These are phyloP conservation scores for Plebejus melissa DNA, from an alignment of 2,888 invertebrate genomes.

Conservation along the genomic window DNA sequence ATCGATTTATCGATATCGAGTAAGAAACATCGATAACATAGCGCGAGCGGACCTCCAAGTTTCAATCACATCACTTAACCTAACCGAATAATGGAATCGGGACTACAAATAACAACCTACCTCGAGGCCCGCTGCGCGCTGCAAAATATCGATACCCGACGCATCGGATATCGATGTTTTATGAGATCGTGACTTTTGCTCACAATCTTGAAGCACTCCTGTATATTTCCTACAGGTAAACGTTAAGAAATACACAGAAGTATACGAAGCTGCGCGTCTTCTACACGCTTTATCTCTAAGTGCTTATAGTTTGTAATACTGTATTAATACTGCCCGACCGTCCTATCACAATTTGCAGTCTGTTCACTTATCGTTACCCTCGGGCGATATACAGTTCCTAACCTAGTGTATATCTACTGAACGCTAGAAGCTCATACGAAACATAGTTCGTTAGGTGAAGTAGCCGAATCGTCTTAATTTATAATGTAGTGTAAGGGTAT, in stretches of 20 bases:
- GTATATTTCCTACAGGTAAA: slow-evolving; percentile 43
- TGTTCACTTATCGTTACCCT: slow-evolving; percentile 36
- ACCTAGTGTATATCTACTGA: slow-evolving; percentile 35
- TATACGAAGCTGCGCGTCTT: slow-evolving; percentile 48
- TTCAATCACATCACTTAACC: slow-evolving; percentile 34
- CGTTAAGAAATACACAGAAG: slow-evolving; percentile 48
- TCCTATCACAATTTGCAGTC: slow-evolving; percentile 41
- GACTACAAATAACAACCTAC: slow-evolving; percentile 32
- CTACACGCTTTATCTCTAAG: slow-evolving; percentile 41
- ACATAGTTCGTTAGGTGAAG: slow-evolving; percentile 37
- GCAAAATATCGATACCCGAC: slow-evolving; percentile 37
- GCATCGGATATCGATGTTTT: slow-evolving; percentile 44
- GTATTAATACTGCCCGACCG: slow-evolving; percentile 53
- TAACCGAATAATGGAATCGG: slow-evolving; percentile 35
- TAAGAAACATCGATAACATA: slow-evolving; percentile 43
- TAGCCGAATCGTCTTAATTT: slow-evolving; percentile 26
- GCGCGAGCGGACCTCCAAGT: slow-evolving; percentile 38
- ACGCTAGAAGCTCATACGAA: slow-evolving; percentile 40
- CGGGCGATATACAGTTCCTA: slow-evolving; percentile 35
- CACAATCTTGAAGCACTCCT: slow-evolving; percentile 36
- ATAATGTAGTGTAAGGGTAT: background rate
- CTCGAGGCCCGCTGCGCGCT: slow-evolving; percentile 33
- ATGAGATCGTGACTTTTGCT: slow-evolving; percentile 38
- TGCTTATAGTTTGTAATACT: slow-evolving; percentile 48
- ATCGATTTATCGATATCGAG: slow-evolving; percentile 38